phyloP scores from a whole-genome alignment of 2,797 vertebrate species.

The Hephaestus fuliginosus region DNA sequence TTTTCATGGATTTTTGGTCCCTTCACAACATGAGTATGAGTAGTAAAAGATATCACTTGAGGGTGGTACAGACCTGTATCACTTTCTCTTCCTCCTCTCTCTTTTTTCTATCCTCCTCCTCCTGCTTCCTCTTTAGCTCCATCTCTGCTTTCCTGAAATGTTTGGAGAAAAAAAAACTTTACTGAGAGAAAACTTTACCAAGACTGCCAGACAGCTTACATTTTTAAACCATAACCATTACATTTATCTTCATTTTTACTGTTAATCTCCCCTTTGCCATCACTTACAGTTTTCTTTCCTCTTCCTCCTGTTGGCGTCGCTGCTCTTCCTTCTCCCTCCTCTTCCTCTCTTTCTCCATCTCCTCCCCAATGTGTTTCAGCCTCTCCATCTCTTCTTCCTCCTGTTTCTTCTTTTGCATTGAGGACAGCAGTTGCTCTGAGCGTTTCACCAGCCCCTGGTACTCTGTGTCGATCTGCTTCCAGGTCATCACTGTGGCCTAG shows the following conservation, averaged over 20 bases:
- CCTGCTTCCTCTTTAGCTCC: slow-evolving; percentile 96
- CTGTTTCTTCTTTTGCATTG: slow-evolving; percentile 95
- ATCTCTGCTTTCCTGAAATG: slow-evolving; percentile 94
- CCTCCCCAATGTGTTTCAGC: slow-evolving; percentile 92
- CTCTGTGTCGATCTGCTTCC: slow-evolving; percentile 92
- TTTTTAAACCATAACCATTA: neutral
- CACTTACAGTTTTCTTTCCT: slow-evolving; percentile 93
- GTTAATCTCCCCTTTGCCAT: neutral
- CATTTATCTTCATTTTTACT: neutral
- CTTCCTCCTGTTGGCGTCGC: slow-evolving; percentile 91
- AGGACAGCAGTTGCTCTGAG: slow-evolving; percentile 92
- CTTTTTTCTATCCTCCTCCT: slow-evolving; percentile 95
- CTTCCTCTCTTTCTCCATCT: slow-evolving; percentile 95
- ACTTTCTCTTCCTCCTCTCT: slow-evolving; percentile 93
- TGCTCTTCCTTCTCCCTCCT: slow-evolving; percentile 92
- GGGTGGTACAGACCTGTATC: slow-evolving; percentile 87
- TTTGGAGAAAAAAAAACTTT: slow-evolving; percentile 22
- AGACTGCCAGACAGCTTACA: neutral
- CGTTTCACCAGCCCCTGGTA: slow-evolving; percentile 92
- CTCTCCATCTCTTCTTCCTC: slow-evolving; percentile 95
- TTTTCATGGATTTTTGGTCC: neutral
- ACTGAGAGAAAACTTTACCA: neutral
- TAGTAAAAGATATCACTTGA: neutral
- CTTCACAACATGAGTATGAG: neutral
- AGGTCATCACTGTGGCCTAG: slow-evolving; percentile 92